A percentile compares a stretch with the other conserved stretches of the same genome.
Evolutionary conservation across 2,888 invertebrate genomes (phyloP).

Genomic region (Epistrophe grossulariae): DNA sequence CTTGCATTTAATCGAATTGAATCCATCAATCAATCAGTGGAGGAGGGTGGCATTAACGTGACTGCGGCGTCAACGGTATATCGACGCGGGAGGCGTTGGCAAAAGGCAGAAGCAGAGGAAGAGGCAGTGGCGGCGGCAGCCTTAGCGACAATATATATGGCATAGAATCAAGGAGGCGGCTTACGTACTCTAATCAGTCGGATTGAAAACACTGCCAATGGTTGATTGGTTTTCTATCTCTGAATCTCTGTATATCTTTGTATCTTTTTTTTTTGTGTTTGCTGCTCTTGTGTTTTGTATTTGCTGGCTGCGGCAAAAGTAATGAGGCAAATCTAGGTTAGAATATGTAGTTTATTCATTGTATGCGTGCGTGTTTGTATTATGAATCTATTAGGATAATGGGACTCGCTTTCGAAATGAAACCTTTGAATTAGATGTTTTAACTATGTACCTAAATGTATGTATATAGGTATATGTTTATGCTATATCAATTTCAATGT

Average conservation of each 20-base stretch:
- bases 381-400: constrained; percentile 58
- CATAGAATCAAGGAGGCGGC: constrained; percentile 20
- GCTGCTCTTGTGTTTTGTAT: constrained; percentile 17
- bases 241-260: constrained; percentile 3
- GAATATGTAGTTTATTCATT: constrained; percentile 34
- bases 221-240: constrained; percentile 67
- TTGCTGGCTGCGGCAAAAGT: constrained; percentile 44
- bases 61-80: neutral
- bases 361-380: constrained; percentile 19
- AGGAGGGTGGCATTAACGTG: constrained; percentile 23
- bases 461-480: neutral
- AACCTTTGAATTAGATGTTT: constrained; percentile 42
- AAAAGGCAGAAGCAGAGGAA: neutral
- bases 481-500: constrained; percentile 9
- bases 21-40: constrained; percentile 63
- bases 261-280: neutral
- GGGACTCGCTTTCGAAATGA: constrained; percentile 41
- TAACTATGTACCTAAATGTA: constrained; percentile 11
- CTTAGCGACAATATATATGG: neutral
- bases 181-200: constrained; percentile 64
- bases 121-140: neutral
- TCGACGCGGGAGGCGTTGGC: neutral
- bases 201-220: constrained; percentile 65
- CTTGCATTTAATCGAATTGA: constrained; percentile 73
- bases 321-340: constrained; percentile 60